These are phyloP conservation scores for Numenius phaeopus DNA, from an alignment of 2,797 vertebrate species.

Conservation along the genomic window DNA sequence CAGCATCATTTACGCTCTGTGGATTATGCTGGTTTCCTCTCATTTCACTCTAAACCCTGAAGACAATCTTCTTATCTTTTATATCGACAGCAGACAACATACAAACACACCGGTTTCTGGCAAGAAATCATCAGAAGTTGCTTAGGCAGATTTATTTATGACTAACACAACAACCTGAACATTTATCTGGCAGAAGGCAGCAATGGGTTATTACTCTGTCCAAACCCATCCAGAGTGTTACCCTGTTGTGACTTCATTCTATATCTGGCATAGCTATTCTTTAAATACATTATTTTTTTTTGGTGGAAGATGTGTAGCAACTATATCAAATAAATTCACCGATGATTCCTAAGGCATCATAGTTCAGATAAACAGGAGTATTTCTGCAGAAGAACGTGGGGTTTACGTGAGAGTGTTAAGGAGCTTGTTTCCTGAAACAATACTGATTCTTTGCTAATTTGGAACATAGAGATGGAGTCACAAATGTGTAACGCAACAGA, in stretches of 20 bases:
- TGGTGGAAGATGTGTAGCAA: neutral
- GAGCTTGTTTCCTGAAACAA: neutral
- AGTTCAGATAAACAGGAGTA: neutral
- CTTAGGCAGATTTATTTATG: neutral
- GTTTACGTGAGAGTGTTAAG: neutral
- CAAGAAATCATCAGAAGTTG: neutral
- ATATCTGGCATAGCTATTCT: neutral
- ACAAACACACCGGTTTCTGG: neutral
- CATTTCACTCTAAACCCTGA: neutral
- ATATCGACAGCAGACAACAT: neutral
- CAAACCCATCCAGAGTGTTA: no score
- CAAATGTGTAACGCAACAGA: neutral
- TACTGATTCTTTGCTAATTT: neutral
- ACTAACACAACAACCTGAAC: neutral
- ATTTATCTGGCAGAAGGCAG: neutral
- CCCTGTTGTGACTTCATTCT: neutral
- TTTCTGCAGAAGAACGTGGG: neutral
- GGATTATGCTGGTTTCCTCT: neutral
- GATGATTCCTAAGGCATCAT: no score
- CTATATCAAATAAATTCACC: neutral
- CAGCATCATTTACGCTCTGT: no score
- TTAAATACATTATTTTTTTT: no score
- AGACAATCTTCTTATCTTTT: neutral
- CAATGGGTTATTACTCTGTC: neutral
- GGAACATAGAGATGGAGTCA: neutral